Conservation (phyloP, 2,888 invertebrate genomes). For the Athetis lepigone region DNA sequence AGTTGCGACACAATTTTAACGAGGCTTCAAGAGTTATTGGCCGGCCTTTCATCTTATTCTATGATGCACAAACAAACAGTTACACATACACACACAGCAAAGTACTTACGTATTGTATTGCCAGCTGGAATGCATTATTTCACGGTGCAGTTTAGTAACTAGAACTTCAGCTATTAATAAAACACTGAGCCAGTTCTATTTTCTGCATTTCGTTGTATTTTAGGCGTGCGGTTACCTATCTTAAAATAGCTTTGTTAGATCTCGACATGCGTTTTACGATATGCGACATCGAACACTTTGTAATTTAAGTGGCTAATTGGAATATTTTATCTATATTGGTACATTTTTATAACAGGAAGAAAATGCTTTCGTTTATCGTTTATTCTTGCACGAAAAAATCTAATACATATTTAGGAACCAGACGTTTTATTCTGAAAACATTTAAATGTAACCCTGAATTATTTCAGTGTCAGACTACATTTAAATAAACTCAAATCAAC, state of each 20-base stretch:
- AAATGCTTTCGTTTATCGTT: no score
- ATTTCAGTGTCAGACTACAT: no score
- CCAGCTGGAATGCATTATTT: constrained; percentile 53
- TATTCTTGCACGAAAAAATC: no score
- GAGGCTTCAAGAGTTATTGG: constrained; percentile 2
- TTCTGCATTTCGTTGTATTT: constrained; percentile 68
- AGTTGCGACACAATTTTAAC: constrained; percentile 10
- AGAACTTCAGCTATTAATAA: constrained; percentile 71
- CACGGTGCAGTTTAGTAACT: constrained; percentile 64
- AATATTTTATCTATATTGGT: no score
- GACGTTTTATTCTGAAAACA: no score
- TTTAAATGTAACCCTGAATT: no score
- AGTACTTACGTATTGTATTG: constrained; percentile 28
- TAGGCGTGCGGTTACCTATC: constrained; percentile 44
- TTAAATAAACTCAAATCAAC: no score
- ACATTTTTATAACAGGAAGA: no score
- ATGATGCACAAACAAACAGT: constrained; percentile 19
- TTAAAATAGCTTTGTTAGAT: constrained; percentile 50
- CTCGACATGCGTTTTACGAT: constrained; percentile 43
- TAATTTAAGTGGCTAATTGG: constrained; percentile 43
- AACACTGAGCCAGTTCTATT: constrained; percentile 69
- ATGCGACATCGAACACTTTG: constrained; percentile 27
- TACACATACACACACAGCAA: constrained; percentile 21
- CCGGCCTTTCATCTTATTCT: constrained; percentile 8
- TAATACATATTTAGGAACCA: no score